Evolutionary conservation across 2,113 vertebrate genomes (phyloP).

Genomic region (Edolisoma coerulescens): DNA sequence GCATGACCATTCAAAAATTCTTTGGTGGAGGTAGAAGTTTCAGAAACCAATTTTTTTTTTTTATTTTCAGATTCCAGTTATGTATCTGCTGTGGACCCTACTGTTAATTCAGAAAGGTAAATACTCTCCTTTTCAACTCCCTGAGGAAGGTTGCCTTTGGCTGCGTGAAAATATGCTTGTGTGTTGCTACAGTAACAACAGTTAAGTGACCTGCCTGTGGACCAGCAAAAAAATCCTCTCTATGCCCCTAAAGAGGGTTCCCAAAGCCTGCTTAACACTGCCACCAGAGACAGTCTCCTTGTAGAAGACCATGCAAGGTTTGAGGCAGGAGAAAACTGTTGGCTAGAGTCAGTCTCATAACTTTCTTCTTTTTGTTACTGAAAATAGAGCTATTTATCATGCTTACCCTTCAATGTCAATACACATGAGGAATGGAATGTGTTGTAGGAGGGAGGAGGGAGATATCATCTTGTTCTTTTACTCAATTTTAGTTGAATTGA

Average conservation of each 20-base stretch:
- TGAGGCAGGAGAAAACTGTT: background rate
- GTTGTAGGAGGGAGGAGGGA: background rate
- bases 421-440: background rate
- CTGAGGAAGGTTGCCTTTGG: background rate
- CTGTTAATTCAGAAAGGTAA: background rate
- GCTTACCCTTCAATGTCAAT: background rate
- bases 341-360: background rate
- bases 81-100: background rate
- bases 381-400: constrained; percentile 16
- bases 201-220: background rate
- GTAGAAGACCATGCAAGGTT: background rate
- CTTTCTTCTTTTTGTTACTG: background rate
- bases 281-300: background rate
- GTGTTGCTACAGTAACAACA: background rate
- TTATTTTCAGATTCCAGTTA: background rate
- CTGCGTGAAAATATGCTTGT: background rate
- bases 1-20: background rate
- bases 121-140: background rate
- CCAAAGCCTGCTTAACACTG: background rate
- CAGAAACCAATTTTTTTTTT: background rate
- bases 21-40: background rate
- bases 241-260: background rate
- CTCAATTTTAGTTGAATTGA: background rate
- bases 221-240: background rate
- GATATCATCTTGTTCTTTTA: background rate